These are phyloP conservation scores for Umimayanthus chanpuru DNA, from an alignment of 92 coral and sea anemone genomes.

Conservation along the genomic window DNA sequence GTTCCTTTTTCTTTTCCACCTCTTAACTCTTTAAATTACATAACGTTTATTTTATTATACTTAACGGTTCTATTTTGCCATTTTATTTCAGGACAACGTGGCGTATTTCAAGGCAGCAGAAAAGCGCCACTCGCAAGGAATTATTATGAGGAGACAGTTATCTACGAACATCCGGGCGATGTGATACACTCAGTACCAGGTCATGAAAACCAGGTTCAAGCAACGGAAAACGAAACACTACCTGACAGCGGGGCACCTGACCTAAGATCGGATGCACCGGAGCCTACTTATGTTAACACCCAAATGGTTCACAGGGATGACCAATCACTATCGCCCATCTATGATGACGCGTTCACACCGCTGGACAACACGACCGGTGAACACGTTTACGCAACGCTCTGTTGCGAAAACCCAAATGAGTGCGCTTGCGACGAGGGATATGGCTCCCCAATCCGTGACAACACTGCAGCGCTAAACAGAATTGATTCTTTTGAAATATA, in stretches of 20 bases:
- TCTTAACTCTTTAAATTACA: too few species aligned
- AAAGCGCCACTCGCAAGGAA: neutral
- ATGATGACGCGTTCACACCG: neutral
- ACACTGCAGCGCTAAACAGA: neutral
- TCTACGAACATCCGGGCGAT: neutral
- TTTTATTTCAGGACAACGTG: neutral
- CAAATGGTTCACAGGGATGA: neutral
- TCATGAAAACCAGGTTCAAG: neutral
- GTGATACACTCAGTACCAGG: neutral
- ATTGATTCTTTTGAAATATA: constrained; percentile 24
- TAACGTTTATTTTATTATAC: too few species aligned
- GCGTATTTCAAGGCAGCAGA: neutral
- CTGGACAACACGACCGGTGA: neutral
- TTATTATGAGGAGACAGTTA: neutral
- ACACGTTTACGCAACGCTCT: constrained; percentile 21
- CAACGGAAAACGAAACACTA: neutral
- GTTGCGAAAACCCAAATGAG: neutral
- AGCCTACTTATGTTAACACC: neutral
- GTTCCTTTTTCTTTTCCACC: neutral
- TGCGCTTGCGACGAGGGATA: constrained; percentile 33
- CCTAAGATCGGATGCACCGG: neutral
- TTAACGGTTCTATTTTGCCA: neutral
- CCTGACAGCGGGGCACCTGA: neutral
- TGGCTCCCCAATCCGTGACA: constrained; percentile 1
- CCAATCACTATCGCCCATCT: neutral